phyloP scores from a whole-genome alignment of 1,140 invertebrate species.

The Heliconius hewitsoni region DNA sequence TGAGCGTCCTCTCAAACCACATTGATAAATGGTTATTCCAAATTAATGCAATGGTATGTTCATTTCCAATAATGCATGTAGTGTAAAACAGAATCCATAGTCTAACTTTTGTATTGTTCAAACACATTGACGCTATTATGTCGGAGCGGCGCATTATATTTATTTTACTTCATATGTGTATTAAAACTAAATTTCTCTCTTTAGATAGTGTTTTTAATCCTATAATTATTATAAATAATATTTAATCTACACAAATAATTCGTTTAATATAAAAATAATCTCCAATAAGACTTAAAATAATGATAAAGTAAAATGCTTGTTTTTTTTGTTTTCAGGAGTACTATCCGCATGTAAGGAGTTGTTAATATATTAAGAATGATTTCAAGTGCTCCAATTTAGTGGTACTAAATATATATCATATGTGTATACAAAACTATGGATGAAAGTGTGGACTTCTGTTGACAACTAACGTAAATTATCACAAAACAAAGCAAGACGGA shows the following conservation, averaged over 20 bases:
- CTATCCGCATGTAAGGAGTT: conserved; percentile 55
- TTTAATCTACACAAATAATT: neutral
- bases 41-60: conserved; percentile 77
- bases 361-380: conserved; percentile 57
- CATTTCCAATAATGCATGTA: conserved; percentile 49
- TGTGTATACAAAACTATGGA: conserved; percentile 75
- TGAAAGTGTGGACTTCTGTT: conserved; percentile 78
- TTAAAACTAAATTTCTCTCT: conserved; percentile 2
- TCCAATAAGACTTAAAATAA: conserved; percentile 33
- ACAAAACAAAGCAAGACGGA: conserved; percentile 68
- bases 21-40: conserved; percentile 75
- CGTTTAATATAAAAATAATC: neutral
- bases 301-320: conserved; percentile 32
- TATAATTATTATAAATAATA: neutral
- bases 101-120: conserved; percentile 64
- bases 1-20: conserved; percentile 78
- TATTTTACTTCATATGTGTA: conserved; percentile 47
- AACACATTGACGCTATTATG: conserved; percentile 71
- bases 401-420: conserved; percentile 60
- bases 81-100: conserved; percentile 43
- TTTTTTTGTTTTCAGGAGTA: conserved; percentile 69
- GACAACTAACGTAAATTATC: conserved; percentile 73
- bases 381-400: conserved; percentile 65
- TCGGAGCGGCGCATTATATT: conserved; percentile 73
- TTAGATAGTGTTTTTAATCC: neutral